Evolutionary conservation across 2,797 vertebrate species (phyloP), one percentile per base, ranked within the genome.

Genomic region (Takifugu ocellatus): DNA sequence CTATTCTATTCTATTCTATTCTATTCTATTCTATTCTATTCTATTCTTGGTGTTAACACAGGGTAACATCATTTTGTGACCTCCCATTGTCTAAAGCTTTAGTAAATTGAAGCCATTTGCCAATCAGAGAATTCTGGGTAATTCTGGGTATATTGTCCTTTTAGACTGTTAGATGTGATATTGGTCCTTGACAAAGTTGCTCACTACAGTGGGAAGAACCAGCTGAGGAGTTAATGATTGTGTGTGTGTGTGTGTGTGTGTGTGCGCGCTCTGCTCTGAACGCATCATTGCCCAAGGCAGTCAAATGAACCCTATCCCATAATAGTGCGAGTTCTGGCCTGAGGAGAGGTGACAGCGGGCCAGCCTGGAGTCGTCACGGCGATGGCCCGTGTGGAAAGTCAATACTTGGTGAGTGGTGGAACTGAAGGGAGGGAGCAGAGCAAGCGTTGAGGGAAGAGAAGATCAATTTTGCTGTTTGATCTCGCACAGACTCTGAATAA

Each of bases 381-480:
- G 63, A 87, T 83, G 84, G 84, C 81, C 82, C 36, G 9, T 58
- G 80, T 61, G 58, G 79, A 85, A 85, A 83, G 87, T 88, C 83
- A 43, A 88, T 88, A 85, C 62, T 59, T 21, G 50, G 71, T 70
- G 75, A 71, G 79, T 17, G 53, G 78, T 71, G 79, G 72, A 67
- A 74, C 69, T 46, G 79, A 72, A 69, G 54, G 68, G 73, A 65
- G 79, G 63, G 71, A 59, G 77, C 51, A 47, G 77, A 66, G 73
- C 77, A 69, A 69, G 78, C 72, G 83, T 79, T 84, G 87, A 87
- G 84, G 86, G 83, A 82, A 86, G 81, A 87, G 80, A 74, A 75
- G 84, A 91, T 91, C 88, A 90, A 91, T 90, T 77, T 89, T 89
- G 88, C 88, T 87, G 87, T 90, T 91, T 91, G 89, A 91, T 89